Conservation (phyloP, 2,797 vertebrate genomes). For the Macropodus opercularis region DNA sequence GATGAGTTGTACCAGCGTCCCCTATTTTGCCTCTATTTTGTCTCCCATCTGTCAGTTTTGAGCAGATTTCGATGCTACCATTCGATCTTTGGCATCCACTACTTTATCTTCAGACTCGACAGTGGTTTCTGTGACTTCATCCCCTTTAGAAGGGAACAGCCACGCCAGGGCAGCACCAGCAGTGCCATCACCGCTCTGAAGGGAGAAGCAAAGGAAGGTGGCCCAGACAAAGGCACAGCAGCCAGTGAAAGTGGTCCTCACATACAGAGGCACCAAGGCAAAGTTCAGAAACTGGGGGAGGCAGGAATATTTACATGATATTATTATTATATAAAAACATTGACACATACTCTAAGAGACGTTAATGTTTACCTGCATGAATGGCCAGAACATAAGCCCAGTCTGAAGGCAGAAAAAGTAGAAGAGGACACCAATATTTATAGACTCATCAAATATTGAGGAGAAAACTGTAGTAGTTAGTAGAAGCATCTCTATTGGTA, state of each 20-base stretch:
- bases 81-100: slow-evolving; percentile 22
- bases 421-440: slow-evolving; percentile 9
- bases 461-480: neutral
- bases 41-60: slow-evolving; percentile 21
- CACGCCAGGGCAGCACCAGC: slow-evolving; percentile 77
- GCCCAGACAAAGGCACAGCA: slow-evolving; percentile 92
- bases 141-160: slow-evolving; percentile 60
- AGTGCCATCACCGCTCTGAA: slow-evolving; percentile 86
- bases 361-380: slow-evolving; percentile 87
- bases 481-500: neutral
- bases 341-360: neutral
- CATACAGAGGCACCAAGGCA: slow-evolving; percentile 84
- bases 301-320: slow-evolving; percentile 12
- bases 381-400: slow-evolving; percentile 91
- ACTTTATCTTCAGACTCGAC: slow-evolving; percentile 4
- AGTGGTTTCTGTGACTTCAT: neutral
- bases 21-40: neutral
- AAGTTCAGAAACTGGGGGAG: slow-evolving; percentile 88
- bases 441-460: neutral
- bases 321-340: too few relatives aligned
- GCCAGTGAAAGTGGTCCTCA: slow-evolving; percentile 88
- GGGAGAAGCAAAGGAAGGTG: slow-evolving; percentile 90
- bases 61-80: slow-evolving; percentile 16
- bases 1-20: neutral
- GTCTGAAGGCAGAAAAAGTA: slow-evolving; percentile 80